Evolutionary conservation across 2,888 invertebrate genomes (phyloP).

Genomic region (Arrhopalites spinosus): DNA sequence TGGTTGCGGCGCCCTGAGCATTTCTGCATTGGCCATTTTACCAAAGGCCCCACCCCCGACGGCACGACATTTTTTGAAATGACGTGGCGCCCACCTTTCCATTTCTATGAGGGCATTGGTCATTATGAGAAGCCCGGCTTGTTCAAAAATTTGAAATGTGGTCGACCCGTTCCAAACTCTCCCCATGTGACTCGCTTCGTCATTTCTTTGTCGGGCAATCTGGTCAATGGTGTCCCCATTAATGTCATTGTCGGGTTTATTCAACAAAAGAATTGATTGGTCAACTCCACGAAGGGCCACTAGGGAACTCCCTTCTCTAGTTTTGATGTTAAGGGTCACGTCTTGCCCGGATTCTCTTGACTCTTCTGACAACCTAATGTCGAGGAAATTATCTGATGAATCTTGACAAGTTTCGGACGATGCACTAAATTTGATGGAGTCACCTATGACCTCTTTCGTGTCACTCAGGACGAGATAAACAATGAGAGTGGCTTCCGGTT

Average conservation of each 20-base stretch:
- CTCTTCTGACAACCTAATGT: slow-evolving; percentile 62
- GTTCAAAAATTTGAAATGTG: slow-evolving; percentile 40
- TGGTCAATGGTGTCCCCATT: slow-evolving; percentile 65
- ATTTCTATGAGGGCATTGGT: slow-evolving; percentile 40
- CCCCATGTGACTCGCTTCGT: slow-evolving; percentile 53
- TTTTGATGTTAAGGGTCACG: slow-evolving; percentile 75
- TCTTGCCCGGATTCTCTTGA: slow-evolving; percentile 76
- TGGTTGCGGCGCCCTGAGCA: neutral
- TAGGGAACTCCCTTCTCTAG: slow-evolving; percentile 77
- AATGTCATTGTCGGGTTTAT: slow-evolving; percentile 72
- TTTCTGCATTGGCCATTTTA: neutral
- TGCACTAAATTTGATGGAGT: slow-evolving; percentile 77
- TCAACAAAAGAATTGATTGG: slow-evolving; percentile 73
- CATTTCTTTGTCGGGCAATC: slow-evolving; percentile 66
- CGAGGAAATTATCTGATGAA: neutral
- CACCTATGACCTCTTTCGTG: slow-evolving; percentile 77
- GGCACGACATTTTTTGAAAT: neutral
- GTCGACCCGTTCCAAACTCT: slow-evolving; percentile 44
- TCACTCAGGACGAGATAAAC: slow-evolving; percentile 70
- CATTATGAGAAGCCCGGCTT: slow-evolving; percentile 39
- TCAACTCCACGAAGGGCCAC: slow-evolving; percentile 88
- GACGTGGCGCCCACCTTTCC: neutral
- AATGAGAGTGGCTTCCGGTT: slow-evolving; percentile 78
- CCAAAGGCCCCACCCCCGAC: neutral
- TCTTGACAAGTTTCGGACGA: no score